phyloP scores from a whole-genome alignment of 1,140 invertebrate genomes.

The Metaphire vulgaris region DNA sequence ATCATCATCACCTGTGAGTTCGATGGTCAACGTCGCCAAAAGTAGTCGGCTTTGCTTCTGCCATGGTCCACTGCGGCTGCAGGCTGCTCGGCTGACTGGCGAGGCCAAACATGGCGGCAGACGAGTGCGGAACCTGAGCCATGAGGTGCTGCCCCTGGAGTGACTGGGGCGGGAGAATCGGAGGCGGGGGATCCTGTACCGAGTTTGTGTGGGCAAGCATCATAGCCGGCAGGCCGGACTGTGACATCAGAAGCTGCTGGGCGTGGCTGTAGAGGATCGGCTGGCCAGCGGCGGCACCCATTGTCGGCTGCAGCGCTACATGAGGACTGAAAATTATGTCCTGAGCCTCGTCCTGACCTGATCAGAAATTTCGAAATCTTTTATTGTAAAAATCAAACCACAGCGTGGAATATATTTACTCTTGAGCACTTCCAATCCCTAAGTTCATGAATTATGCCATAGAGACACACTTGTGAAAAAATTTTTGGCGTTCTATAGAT shows the following conservation, averaged over 20 bases:
- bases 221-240: neutral
- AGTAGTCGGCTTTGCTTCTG: neutral
- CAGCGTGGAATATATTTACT: too few species aligned
- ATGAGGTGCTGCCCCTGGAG: neutral
- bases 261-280: neutral
- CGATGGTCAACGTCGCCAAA: neutral
- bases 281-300: neutral
- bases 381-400: too few species aligned
- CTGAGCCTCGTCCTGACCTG: neutral
- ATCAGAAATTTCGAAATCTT: too few species aligned
- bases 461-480: too few species aligned
- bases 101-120: neutral
- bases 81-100: neutral
- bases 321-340: neutral
- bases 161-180: neutral
- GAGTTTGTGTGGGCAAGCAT: neutral
- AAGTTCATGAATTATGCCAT: too few species aligned
- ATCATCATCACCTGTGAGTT: neutral
- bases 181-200: neutral
- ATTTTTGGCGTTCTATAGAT: too few species aligned
- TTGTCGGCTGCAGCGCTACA: neutral
- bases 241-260: neutral
- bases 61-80: neutral
- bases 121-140: neutral
- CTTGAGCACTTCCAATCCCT: too few species aligned